Conservation (phyloP, 2,113 vertebrate genomes). For the Anas platyrhynchos region DNA sequence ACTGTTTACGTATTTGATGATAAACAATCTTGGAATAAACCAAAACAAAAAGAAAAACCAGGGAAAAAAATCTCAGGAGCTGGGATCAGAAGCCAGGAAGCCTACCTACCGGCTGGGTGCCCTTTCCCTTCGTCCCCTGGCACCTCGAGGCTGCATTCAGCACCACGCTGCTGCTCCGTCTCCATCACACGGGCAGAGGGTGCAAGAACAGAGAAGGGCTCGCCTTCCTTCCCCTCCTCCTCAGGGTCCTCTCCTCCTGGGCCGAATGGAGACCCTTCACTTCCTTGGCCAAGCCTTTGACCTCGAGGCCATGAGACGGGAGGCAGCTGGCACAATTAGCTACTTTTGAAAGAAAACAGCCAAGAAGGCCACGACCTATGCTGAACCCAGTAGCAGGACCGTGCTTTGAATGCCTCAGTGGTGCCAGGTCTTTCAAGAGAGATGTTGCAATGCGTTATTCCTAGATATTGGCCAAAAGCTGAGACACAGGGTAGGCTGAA, state of each 20-base stretch:
- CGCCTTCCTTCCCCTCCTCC: background rate
- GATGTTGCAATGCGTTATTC: background rate
- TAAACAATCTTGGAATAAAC: background rate
- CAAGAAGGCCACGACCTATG: background rate
- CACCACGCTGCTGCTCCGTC: accelerated
- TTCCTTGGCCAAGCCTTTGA: background rate
- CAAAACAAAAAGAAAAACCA: background rate
- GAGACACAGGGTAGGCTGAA: background rate
- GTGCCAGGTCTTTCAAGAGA: background rate
- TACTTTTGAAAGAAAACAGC: background rate
- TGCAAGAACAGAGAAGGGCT: background rate
- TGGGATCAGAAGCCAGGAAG: background rate
- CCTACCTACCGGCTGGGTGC: background rate
- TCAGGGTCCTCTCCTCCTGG: background rate
- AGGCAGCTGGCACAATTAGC: background rate
- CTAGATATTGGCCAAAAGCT: background rate
- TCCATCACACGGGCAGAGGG: too few species aligned
- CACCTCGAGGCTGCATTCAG: accelerated
- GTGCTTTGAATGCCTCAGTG: background rate
- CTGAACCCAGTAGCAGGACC: background rate
- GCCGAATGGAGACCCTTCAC: background rate
- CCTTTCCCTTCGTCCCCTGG: background rate
- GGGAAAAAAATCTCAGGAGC: background rate
- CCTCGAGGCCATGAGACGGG: accelerated
- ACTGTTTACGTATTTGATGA: background rate